Base-by-base conservation (phyloP, 1,140 invertebrate species). In the Homalodisca vitripennis region DNA sequence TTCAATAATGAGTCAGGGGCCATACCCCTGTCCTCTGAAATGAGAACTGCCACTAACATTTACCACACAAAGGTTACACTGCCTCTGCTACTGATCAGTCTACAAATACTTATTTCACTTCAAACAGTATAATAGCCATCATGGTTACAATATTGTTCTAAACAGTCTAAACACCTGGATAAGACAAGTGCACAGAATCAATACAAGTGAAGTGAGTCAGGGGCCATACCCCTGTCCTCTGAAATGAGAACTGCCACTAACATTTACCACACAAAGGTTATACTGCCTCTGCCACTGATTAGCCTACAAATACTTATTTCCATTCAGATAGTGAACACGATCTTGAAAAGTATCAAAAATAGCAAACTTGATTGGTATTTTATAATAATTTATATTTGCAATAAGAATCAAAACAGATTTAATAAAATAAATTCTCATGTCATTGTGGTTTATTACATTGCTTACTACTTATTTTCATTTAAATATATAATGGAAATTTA, bases 11-110 rank as follows among this genome's bases (percentile, higher is more conserved):
- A n/a, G n/a, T n/a, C n/a, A n/a, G n/a, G n/a, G n/a, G 34, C 34
- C 17, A 41, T 10, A 41, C 17, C 34, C 6, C 34, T 10, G 34
- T 17, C 34, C 17, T 41, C 17, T 41, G 6, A 10, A 41, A 17
- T 41, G 17, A 41, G 55, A 60, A 26, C 27, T 13, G 26, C 55
- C 55, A 30, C 55, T 26, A 60, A 29, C 27, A 27, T 60, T 60
- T 60, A 51, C 48, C 48, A 10, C 48, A 51, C 14, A 51, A 51
- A 51, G 48, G 48, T 51, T 51, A 51, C 48, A n/a, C n/a, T n/a
- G n/a, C n/a, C n/a, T n/a, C 34, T 41, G 34, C 17, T 10, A 17
- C 17, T 41, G 17, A 41, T 41, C 6, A 6, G 17, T 10, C 6
- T 41, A 41, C 6, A 41, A 6, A 41, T 10, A 41, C 6, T 10